Evolutionary conservation across 1,140 invertebrate genomes (phyloP).

Genomic region (Cydia splendana): DNA sequence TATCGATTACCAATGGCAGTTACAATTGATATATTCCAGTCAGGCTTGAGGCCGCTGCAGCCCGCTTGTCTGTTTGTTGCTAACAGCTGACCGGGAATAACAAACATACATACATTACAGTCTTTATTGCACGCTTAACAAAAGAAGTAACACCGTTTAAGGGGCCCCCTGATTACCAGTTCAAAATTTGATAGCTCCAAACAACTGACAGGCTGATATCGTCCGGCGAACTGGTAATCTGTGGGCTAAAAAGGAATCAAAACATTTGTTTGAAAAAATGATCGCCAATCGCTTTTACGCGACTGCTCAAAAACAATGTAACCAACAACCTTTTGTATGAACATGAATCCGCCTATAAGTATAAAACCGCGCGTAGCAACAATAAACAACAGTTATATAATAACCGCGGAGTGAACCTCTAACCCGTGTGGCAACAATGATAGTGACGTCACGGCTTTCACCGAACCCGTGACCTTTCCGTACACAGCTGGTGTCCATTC

Average conservation of each 20-base stretch:
- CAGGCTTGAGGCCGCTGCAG: background rate
- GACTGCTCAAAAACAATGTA: too few species aligned
- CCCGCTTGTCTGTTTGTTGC: slow-evolving; percentile 3
- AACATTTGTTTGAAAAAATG: too few species aligned
- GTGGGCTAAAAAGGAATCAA: too few species aligned
- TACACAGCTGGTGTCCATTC: background rate
- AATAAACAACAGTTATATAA: slow-evolving; percentile 10
- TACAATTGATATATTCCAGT: background rate
- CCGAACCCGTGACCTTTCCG: slow-evolving; percentile 26
- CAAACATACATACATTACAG: background rate
- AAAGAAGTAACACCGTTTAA: background rate
- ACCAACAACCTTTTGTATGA: too few species aligned
- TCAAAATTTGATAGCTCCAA: too few species aligned
- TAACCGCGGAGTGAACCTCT: background rate
- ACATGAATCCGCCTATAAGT: too few species aligned
- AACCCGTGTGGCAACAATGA: background rate
- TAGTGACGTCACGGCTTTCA: slow-evolving; percentile 28
- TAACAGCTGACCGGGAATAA: slow-evolving; percentile 10
- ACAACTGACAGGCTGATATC: too few species aligned
- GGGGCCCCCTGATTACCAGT: too few species aligned
- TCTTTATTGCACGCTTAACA: background rate
- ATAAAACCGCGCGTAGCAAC: background rate
- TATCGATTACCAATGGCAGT: background rate
- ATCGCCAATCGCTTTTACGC: too few species aligned
- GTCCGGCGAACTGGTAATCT: too few species aligned